phyloP scores from a whole-genome alignment of 2,113 vertebrate genomes.

The Hippocampus zosterae region DNA sequence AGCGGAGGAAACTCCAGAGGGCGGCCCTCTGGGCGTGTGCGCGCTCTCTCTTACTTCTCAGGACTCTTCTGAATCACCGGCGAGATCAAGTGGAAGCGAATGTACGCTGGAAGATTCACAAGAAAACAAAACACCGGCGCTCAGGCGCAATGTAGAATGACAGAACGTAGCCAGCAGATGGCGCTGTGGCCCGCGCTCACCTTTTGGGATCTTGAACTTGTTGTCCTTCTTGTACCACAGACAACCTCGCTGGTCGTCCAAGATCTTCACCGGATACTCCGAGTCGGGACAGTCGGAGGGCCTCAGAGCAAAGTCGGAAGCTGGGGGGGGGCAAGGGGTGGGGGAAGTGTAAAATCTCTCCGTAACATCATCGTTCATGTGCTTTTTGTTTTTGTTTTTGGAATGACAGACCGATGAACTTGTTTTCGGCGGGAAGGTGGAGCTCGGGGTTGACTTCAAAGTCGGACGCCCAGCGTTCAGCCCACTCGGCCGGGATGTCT shows the following conservation, averaged over 20 bases:
- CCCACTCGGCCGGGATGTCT: slow-evolving; percentile 84
- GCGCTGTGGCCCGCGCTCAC: slow-evolving; percentile 51
- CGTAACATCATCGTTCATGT: background rate
- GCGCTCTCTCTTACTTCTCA: slow-evolving; percentile 79
- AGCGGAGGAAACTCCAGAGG: too few species aligned
- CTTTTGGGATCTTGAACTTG: slow-evolving; percentile 97
- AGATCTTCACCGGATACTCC: slow-evolving; percentile 81
- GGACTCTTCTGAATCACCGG: slow-evolving; percentile 88
- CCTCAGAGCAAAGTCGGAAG: slow-evolving; percentile 86
- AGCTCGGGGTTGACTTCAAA: slow-evolving; percentile 81
- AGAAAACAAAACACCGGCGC: slow-evolving; percentile 1
- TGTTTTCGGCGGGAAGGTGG: slow-evolving; percentile 89
- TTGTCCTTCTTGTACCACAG: slow-evolving; percentile 96
- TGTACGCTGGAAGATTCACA: slow-evolving; percentile 75
- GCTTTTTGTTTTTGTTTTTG: background rate
- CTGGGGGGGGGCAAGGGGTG: slow-evolving; percentile 46
- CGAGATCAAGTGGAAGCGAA: slow-evolving; percentile 90
- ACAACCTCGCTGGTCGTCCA: slow-evolving; percentile 76
- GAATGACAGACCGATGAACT: slow-evolving; percentile 80
- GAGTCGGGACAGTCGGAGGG: slow-evolving; percentile 80
- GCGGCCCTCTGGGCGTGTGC: background rate
- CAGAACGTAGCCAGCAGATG: background rate
- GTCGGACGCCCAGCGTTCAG: slow-evolving; percentile 79
- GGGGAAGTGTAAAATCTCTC: background rate
- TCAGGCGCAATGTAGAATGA: background rate